phyloP scores from a whole-genome alignment of 2,888 invertebrate species.

The Cephus rjabovi region DNA sequence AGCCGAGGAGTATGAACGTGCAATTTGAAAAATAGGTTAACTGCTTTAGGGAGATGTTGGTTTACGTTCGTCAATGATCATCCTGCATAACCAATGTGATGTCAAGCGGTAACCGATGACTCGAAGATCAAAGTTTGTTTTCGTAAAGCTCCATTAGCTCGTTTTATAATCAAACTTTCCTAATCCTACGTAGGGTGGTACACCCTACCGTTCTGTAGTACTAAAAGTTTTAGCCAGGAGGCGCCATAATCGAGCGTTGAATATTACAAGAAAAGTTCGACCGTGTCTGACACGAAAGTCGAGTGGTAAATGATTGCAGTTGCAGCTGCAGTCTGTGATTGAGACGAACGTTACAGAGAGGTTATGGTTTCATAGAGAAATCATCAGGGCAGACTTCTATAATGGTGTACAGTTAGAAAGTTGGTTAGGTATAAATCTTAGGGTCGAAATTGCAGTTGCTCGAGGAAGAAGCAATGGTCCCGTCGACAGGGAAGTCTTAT shows the following conservation, averaged over 20 bases:
- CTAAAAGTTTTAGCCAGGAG: background rate
- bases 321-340: background rate
- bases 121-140: background rate
- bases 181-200: background rate
- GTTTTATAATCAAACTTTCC: background rate
- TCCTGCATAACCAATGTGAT: background rate
- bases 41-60: too few relatives aligned
- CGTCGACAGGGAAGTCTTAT: background rate
- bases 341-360: background rate
- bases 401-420: background rate
- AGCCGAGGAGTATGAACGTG: too few relatives aligned
- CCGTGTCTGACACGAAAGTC: background rate
- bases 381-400: background rate
- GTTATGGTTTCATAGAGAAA: background rate
- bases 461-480: background rate
- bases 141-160: background rate
- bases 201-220: background rate
- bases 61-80: background rate
- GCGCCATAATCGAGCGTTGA: background rate
- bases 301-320: background rate
- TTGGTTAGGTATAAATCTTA: background rate
- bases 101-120: background rate
- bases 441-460: background rate
- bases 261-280: background rate
- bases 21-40: too few relatives aligned